phyloP scores from a whole-genome alignment of 53 echinoderm and acorn worm genomes.

The Actinopyga echinites region DNA sequence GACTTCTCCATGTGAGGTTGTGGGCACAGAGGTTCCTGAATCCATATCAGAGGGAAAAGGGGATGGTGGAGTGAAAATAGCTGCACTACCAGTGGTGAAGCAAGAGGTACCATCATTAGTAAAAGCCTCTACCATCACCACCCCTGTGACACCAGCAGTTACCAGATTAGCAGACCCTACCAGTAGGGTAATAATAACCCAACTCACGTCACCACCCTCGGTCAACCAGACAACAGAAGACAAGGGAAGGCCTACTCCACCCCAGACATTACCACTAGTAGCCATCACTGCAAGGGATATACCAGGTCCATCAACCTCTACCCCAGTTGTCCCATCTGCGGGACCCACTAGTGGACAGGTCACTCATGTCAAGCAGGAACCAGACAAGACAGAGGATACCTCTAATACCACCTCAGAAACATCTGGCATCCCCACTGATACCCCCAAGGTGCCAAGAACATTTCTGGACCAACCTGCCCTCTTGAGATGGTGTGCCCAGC shows the following conservation, averaged over 20 bases:
- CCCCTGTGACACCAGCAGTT: neutral
- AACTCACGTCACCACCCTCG: neutral
- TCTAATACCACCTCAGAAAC: neutral
- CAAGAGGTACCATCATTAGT: neutral
- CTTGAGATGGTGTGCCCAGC: slow-evolving; percentile 7
- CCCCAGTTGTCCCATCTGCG: neutral
- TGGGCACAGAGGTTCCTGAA: neutral
- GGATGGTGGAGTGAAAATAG: neutral
- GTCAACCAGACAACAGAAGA: neutral
- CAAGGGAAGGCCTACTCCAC: neutral
- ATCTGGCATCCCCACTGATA: slow-evolving; percentile 31
- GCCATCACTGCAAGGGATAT: neutral
- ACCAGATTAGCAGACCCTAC: slow-evolving; percentile 33
- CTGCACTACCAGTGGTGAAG: neutral
- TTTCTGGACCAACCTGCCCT: slow-evolving; percentile 29
- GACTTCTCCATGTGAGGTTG: neutral
- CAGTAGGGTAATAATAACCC: slow-evolving; percentile 22
- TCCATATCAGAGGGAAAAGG: neutral
- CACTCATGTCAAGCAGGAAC: neutral
- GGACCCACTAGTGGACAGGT: too few species aligned
- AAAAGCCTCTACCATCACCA: neutral
- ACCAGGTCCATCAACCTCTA: neutral
- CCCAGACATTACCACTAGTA: neutral
- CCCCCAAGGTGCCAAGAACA: slow-evolving; percentile 40
- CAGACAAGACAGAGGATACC: neutral